A percentile compares a stretch with the other conserved stretches of the same genome.
These are phyloP conservation scores for Spodoptera picta DNA, from an alignment of 2,888 invertebrate species.

Conservation along the genomic window DNA sequence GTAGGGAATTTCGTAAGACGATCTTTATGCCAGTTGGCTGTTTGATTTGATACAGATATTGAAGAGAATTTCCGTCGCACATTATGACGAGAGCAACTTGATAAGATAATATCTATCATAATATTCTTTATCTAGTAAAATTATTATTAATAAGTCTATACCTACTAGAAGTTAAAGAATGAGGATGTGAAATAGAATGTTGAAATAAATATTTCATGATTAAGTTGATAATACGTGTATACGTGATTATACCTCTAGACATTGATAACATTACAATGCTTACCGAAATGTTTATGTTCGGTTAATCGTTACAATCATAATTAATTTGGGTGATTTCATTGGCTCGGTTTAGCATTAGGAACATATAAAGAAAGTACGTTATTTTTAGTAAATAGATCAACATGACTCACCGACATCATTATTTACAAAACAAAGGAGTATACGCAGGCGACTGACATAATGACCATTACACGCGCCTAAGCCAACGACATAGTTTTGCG, in stretches of 20 bases:
- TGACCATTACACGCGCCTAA: no score
- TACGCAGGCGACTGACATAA: no score
- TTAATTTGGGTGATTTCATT: no score
- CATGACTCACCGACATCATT: no score
- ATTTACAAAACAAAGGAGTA: no score
- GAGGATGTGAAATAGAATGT: slow-evolving; percentile 21
- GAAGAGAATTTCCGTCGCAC: slow-evolving; percentile 45
- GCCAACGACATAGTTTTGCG: no score
- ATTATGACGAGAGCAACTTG: slow-evolving; percentile 51
- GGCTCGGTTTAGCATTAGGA: no score
- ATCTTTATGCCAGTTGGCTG: slow-evolving; percentile 21
- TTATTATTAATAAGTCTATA: slow-evolving; percentile 36
- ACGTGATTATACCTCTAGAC: slow-evolving; percentile 7
- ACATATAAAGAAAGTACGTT: no score
- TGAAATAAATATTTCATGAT: slow-evolving; percentile 22
- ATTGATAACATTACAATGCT: not conserved
- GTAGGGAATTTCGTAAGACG: slow-evolving; percentile 28
- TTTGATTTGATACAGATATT: slow-evolving; percentile 13
- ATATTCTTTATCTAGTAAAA: slow-evolving; percentile 39
- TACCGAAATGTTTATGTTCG: no score
- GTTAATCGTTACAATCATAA: no score
- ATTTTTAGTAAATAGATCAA: no score
- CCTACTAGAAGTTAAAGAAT: slow-evolving; percentile 7
- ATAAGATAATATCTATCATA: slow-evolving; percentile 51
- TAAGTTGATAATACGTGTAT: slow-evolving; percentile 14